phyloP scores from a whole-genome alignment of 53 echinoderm and acorn worm genomes.

The Luidia sarsii region DNA sequence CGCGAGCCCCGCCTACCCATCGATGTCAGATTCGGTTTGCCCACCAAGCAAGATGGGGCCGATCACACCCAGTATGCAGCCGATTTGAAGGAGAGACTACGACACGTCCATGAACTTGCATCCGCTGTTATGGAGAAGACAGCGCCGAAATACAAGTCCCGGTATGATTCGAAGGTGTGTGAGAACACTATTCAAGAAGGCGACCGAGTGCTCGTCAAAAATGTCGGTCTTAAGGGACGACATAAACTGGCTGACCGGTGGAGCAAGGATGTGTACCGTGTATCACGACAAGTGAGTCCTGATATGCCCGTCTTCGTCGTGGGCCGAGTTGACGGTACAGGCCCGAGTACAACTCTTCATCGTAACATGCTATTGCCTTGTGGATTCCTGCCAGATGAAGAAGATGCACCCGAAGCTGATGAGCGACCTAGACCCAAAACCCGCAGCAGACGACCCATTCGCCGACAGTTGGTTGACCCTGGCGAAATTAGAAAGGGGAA shows the following conservation, averaged over 20 bases:
- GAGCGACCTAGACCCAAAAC: too few relatives aligned
- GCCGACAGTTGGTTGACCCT: too few relatives aligned
- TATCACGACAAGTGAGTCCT: background rate
- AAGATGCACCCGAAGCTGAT: too few relatives aligned
- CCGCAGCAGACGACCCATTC: too few relatives aligned
- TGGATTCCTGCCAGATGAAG: background rate
- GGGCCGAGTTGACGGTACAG: background rate
- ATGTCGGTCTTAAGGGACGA: conserved; percentile 43
- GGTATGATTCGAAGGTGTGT: conserved; percentile 38
- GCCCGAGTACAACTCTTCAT: conserved; percentile 27
- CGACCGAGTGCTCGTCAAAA: conserved; percentile 45
- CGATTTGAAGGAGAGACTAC: conserved; percentile 47
- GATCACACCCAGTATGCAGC: conserved; percentile 31
- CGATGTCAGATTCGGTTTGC: conserved; percentile 48
- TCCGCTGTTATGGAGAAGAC: conserved; percentile 33
- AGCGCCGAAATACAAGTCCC: conserved; percentile 1
- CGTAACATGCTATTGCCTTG: conserved; percentile 22
- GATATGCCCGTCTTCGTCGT: conserved; percentile 42
- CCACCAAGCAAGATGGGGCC: background rate
- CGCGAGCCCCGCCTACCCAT: conserved; percentile 44
- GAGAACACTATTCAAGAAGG: conserved; percentile 15
- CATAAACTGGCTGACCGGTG: conserved; percentile 61
- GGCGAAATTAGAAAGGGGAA: too few relatives aligned
- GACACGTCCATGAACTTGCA: conserved; percentile 50
- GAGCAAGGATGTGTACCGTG: conserved; percentile 10